Percentiles rank a stretch among this genome's conserved stretches.
Evolutionary conservation across 2,113 vertebrate genomes (phyloP).

Genomic region (Sander vitreus): DNA sequence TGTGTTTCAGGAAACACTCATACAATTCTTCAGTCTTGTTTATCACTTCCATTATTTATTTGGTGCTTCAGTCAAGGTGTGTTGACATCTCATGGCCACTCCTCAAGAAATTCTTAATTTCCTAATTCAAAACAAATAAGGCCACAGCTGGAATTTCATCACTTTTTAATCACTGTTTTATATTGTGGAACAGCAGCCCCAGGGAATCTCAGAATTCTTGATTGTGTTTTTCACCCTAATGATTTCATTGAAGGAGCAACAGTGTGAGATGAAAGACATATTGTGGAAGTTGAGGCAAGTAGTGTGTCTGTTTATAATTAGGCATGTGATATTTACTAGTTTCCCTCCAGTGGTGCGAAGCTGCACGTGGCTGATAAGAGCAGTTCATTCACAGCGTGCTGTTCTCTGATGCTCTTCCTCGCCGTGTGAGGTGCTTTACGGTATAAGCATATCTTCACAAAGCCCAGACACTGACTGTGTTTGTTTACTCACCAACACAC

Average conservation of each 20-base stretch:
- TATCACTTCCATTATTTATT: constrained; percentile 15
- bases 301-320: constrained; percentile 71
- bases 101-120: neutral
- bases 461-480: constrained; percentile 32
- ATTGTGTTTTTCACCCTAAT: constrained; percentile 46
- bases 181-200: constrained; percentile 33
- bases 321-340: constrained; percentile 73
- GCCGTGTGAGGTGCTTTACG: constrained; percentile 50
- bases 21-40: constrained; percentile 22
- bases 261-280: constrained; percentile 57
- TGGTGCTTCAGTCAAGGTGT: constrained; percentile 6
- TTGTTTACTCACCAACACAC: constrained; percentile 50
- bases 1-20: constrained; percentile 43
- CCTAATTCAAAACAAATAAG: constrained; percentile 9
- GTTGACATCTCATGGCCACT: neutral
- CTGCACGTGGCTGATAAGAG: constrained; percentile 69
- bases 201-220: constrained; percentile 47
- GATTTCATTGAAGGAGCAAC: constrained; percentile 59
- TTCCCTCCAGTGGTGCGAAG: constrained; percentile 65
- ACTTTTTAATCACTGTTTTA: constrained; percentile 46
- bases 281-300: constrained; percentile 64
- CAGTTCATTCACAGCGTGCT: constrained; percentile 63
- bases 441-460: constrained; percentile 44
- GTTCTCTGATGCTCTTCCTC: constrained; percentile 48
- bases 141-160: constrained; percentile 28